Base-by-base conservation (phyloP, 1,140 invertebrate genomes). In the Dinoponera quadriceps region DNA sequence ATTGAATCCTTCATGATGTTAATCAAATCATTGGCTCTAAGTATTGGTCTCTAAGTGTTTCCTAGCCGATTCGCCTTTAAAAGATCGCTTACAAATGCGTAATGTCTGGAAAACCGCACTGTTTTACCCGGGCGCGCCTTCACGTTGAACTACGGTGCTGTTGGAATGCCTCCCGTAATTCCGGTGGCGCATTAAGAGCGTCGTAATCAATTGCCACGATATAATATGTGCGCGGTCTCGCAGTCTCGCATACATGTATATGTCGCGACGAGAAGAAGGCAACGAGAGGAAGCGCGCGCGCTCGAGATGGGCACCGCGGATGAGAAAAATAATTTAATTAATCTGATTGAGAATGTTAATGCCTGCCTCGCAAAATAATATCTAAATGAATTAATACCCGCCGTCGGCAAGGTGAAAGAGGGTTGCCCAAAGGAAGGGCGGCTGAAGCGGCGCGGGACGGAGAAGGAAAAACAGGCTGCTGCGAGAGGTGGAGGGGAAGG, bases 311-410 rank as follows among this genome's bases (percentile, higher is more conserved):
- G 27, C 63, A 73, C 20, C 27, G 68, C 82, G 75, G 49, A 75
- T 69, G 74, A 73, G 85, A 69, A 89, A 91, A 92, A 92, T 92
- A 92, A 94, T 93, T 94, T 93, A 92, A 93, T 94, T 93, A 93
- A 93, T 93, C 90, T 92, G 92, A 94, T 93, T 93, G 90, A 92
- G 91, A 93, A 94, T 91, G 90, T 93, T 92, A 92, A 92, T 92
- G 88, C 90, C 87, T 68, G 83, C 84, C 90, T 89, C 83, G 88
- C 83, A 89, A 93, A 92, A 93, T 93, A 93, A 93, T 94, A 93
- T 93, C 91, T 89, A 92, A 93, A 92, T 92, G 91, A 93, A 93
- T 93, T 93, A 93, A 93, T 92, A 90, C 86, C 89, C 88, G 80
- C 84, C 87, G 85, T 87, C 84, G 87, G 84, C 82, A 78, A 66